Evolutionary conservation across 1,140 invertebrate genomes (phyloP).

Genomic region (Laodelphax striatellus): DNA sequence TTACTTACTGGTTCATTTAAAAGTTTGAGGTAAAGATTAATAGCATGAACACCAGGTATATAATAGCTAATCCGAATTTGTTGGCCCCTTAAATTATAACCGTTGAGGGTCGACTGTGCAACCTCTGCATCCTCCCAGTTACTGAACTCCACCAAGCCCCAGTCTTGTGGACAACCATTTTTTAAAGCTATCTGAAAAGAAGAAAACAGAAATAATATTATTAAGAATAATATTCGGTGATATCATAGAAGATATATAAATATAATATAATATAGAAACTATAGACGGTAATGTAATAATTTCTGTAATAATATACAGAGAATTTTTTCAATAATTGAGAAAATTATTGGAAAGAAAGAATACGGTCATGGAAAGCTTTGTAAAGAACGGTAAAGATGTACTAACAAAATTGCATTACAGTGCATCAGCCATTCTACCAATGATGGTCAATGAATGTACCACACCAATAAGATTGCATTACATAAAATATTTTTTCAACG

Average conservation of each 20-base stretch:
- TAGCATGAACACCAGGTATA: slow-evolving; percentile 43
- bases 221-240: background rate
- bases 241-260: too few species aligned
- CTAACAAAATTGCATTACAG: background rate
- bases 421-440: too few species aligned
- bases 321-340: too few species aligned
- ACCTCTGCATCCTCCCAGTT: slow-evolving; percentile 38
- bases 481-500: too few species aligned
- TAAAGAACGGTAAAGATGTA: background rate
- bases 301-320: too few species aligned
- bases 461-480: background rate
- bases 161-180: slow-evolving; percentile 41
- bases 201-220: slow-evolving; percentile 3
- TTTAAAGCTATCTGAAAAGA: slow-evolving; percentile 41
- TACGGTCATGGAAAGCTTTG: background rate
- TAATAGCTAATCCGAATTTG: slow-evolving; percentile 41
- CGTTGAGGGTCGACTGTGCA: slow-evolving; percentile 34
- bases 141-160: slow-evolving; percentile 44
- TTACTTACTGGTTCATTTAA: slow-evolving; percentile 33
- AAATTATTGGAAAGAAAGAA: too few species aligned
- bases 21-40: slow-evolving; percentile 41
- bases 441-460: too few species aligned
- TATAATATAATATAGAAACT: too few species aligned
- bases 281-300: too few species aligned
- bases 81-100: slow-evolving; percentile 32